Evolutionary conservation across 2,888 invertebrate species (phyloP), one percentile per base, ranked within the genome.

Genomic region (Ophraella communa): DNA sequence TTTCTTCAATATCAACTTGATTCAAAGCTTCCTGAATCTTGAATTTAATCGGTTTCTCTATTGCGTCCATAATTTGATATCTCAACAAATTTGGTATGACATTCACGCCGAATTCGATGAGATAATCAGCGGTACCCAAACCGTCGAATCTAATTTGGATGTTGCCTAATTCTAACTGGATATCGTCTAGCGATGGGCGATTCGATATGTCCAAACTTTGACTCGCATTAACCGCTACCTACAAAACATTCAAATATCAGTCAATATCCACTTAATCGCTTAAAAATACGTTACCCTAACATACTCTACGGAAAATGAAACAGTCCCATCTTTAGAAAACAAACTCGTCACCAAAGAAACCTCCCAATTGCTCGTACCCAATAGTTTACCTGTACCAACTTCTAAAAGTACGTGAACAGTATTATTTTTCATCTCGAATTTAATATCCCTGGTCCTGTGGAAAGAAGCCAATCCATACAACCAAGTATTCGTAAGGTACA

Each of bases 21-120:
- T 93, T 87, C 44, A 94, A 81, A 73, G 91, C 90, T 72, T 89
- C 88, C 77, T 92, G 91, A 3, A 94, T 84, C 65, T 89, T 87
- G 71, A 88, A 86, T 77, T 87, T 91, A 2, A 94, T 81, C 0
- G 94, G 93, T 35, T 88, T 88, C 81, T 94, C 94, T 39, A 94
- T 79, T 0, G 93, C 92, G 76, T 93, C 92, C 88, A 94, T 91
- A 65, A 95, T 93, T 82, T 94, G 94, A 78, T 93, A 93, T 59
- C 95, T 87, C 66, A 96, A 83, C 49, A 94, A 83, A 84, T 96
- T 95, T 0, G 95, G 94, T 55, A 95, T 76, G 51, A 95, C 84
- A 79, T 95, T 96, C 0, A 94, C 87, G 3, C 85, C 86, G 63
- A 92, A 89, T 82, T 96, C 95, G 65, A 94, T 84, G 0, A 91